Percentiles rank a stretch among this genome's conserved stretches.
phyloP scores from a whole-genome alignment of 2,113 vertebrate genomes.

The Macaca mulatta region DNA sequence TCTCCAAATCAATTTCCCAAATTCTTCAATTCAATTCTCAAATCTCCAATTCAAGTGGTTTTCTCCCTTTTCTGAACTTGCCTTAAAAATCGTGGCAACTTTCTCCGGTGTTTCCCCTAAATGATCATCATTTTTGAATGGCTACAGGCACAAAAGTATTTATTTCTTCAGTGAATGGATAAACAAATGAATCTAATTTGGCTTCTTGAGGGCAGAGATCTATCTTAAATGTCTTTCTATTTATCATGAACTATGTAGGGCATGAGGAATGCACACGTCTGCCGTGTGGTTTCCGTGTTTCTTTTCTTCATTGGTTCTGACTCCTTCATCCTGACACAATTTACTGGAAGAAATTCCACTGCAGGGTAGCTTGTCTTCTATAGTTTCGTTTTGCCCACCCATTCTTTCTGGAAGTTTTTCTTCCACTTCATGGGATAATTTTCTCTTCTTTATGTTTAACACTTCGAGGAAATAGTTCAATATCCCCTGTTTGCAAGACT shows the following conservation, averaged over 20 bases:
- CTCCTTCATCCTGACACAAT: not conserved
- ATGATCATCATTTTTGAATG: not conserved
- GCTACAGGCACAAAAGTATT: not conserved
- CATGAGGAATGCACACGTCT: fast-evolving
- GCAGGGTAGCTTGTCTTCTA: not conserved
- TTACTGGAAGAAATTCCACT: not conserved
- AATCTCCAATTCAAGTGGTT: not conserved
- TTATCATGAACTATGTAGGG: not conserved
- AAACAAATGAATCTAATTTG: not conserved
- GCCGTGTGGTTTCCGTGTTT: not conserved
- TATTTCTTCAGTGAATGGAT: not conserved
- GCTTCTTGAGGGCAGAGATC: not conserved
- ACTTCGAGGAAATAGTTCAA: not conserved
- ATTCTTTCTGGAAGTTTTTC: not conserved
- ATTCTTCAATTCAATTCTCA: not conserved
- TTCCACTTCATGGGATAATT: not conserved
- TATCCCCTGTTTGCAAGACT: not conserved
- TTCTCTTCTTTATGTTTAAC: not conserved
- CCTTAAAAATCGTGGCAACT: not conserved
- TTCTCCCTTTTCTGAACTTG: not conserved
- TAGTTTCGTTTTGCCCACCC: not conserved
- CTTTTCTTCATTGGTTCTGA: not conserved
- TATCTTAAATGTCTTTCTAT: not conserved
- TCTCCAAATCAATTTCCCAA: not conserved
- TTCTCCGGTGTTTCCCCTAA: not conserved